Evolutionary conservation across 2,113 vertebrate genomes (phyloP).

Genomic region (Acrocephalus kingi): DNA sequence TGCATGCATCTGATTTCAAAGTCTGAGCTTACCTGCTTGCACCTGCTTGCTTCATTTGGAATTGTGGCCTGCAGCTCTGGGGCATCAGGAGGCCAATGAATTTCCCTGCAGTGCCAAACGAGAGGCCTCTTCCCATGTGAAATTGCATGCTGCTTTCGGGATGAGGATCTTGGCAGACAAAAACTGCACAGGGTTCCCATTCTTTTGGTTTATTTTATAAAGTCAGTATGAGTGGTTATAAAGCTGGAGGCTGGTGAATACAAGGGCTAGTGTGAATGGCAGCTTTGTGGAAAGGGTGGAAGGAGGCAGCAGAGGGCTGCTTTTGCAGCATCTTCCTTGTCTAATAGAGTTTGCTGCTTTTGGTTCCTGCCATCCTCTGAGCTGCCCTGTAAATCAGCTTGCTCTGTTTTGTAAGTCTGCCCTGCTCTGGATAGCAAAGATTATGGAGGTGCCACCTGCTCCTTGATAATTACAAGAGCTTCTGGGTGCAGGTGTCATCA

Average conservation of each 20-base stretch:
- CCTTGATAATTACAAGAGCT: background rate
- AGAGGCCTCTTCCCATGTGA: background rate
- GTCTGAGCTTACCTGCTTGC: background rate
- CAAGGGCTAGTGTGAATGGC: background rate
- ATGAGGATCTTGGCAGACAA: background rate
- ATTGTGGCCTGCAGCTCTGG: background rate
- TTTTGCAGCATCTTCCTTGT: background rate
- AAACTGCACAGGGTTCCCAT: background rate
- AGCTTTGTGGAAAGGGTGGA: background rate
- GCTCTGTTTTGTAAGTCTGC: background rate
- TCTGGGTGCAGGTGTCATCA: background rate
- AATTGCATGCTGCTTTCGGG: background rate
- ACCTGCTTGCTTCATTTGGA: background rate
- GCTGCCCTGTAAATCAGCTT: background rate
- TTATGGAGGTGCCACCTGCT: background rate
- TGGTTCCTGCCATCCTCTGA: background rate
- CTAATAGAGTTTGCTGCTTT: background rate
- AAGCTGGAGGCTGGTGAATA: background rate
- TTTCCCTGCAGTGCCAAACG: background rate
- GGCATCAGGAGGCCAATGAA: background rate
- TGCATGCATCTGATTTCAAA: background rate
- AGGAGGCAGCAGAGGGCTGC: background rate
- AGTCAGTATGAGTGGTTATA: background rate
- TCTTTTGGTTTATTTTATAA: background rate
- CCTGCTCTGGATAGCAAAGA: background rate